phyloP scores from a whole-genome alignment of 2,797 vertebrate genomes.

The Pipistrellus pygmaeus region DNA sequence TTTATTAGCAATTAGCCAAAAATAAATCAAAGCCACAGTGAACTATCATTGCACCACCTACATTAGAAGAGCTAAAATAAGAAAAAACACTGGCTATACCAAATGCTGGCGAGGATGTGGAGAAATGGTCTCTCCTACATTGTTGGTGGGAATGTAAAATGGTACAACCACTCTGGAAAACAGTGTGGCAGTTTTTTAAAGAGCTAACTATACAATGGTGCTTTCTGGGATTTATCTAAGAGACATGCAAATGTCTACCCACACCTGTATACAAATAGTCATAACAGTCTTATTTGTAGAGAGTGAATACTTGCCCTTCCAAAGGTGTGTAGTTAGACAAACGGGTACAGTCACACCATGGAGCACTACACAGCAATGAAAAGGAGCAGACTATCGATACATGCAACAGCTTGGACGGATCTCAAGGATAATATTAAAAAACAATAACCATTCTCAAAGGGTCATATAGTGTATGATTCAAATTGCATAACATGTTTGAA shows the following conservation, averaged over 20 bases:
- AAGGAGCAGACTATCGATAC: not conserved
- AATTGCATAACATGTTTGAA: not conserved
- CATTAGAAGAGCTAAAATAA: not conserved
- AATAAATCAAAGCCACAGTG: not conserved
- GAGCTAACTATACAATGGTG: not conserved
- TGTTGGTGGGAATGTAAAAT: not conserved
- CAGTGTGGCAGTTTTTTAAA: not conserved
- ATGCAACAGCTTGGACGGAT: not conserved
- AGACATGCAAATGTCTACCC: slow-evolving; percentile 4
- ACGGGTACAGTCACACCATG: not conserved
- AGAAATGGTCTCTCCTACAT: not conserved
- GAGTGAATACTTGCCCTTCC: not conserved
- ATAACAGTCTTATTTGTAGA: not conserved
- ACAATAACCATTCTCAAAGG: not conserved
- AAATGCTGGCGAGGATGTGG: not conserved
- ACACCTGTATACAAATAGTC: not conserved
- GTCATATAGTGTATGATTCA: not conserved
- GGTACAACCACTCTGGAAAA: not conserved
- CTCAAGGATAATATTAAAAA: not conserved
- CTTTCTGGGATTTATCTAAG: not conserved
- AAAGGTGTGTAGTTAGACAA: not conserved
- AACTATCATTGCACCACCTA: not conserved
- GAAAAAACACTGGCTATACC: not conserved
- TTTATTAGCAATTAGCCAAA: not conserved
- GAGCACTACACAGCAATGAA: not conserved